Evolutionary conservation across 2,113 vertebrate genomes (phyloP), one percentile per base, ranked within the genome.

Genomic region (Danionella cerebrum): DNA sequence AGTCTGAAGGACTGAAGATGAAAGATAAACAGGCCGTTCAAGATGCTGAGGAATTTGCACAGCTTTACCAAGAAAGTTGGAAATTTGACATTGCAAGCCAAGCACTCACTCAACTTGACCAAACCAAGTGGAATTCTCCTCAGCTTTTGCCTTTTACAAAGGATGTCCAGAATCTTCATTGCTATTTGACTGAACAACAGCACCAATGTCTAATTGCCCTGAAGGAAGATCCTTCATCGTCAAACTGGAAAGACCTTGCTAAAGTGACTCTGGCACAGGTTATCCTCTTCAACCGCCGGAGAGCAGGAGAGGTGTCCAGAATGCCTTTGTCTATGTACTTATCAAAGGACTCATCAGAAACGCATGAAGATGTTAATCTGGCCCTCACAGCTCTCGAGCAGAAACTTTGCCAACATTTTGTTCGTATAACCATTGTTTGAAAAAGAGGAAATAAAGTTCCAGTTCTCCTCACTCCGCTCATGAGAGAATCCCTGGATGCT

Each of bases 151-250:
- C 59, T 14, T 44, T 73, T n/a, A 73, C 27, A 16, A 24, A 52
- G 18, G 71, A 73, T 45, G 55, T 73, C n/a, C 24, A 73, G 13
- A 42, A 13, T n/a, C 41, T 71, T 5, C 60, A 65, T 45, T 31
- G 25, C n/a, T 57, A 57, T 36, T 33, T 71, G 24, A 39, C 42
- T 57, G 69, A 42, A 10, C 53, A 65, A 44, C 48, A 54, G 16
- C 14, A 71, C 25, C 1, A 71, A 31, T 24, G 21, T 5, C 5
- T 39, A 2, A 6, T 29, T 33, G 35, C 36, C 7, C 27, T 70
- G 14, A 7, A 36, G 24, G 10, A 13, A 38, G 33, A 62, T 13
- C 13, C 47, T 13, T 38, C 55, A 14, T 3, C 48, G 4, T 18
- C 12, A 3, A 65, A 27, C 47, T 64, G 58, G 35, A 29, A 48